Base-by-base conservation (phyloP, 1,140 invertebrate species). In the Cydia fagiglandana region DNA sequence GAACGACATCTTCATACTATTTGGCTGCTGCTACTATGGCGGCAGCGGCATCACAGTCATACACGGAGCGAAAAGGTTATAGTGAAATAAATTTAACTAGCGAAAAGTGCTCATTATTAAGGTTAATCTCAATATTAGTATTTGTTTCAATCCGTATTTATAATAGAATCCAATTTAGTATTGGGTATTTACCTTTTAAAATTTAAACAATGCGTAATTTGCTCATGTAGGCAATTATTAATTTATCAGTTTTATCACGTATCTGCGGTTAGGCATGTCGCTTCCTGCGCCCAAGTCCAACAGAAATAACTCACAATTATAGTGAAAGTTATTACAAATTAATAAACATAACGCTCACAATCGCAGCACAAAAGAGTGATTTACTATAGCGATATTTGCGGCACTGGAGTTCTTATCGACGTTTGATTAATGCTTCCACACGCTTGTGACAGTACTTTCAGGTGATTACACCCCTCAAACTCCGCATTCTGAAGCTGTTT, bases 351-450 rank as follows among this genome's bases (percentile, higher is more conserved):
- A 61, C 20, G 20, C 20, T 61, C 56, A 61, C 56, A 61, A 61
- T 61, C 53, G 56, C 20, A 24, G 56, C 20, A 61, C 17, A 61
- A 83, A 83, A 82, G 78, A 81, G 76, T 91, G 85, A 91, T 91
- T 89, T 91, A 91, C 81, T 74, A 80, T 78, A 81, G 75, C 81
- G 79, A 84, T 86, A 85, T 87, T 88, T 86, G 84, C 85, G 50
- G 79, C 78, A 80, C 77, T 84, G 82, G 84, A 83, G 80, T 76
- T 83, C 81, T 88, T 91, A 90, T 91, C 88, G 84, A 56, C 75
- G 75, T 82, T 78, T 88, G 84, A 91, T 90, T 87, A 84, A 90
- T 89, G 88, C 80, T 80, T 83, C 81, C 81, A 84, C 81, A 79
- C 80, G 80, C 80, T 75, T 83, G 82, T 50, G 64, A 80, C 75